Base-by-base conservation (phyloP, 2,113 vertebrate species). In the Maccullochella peelii region DNA sequence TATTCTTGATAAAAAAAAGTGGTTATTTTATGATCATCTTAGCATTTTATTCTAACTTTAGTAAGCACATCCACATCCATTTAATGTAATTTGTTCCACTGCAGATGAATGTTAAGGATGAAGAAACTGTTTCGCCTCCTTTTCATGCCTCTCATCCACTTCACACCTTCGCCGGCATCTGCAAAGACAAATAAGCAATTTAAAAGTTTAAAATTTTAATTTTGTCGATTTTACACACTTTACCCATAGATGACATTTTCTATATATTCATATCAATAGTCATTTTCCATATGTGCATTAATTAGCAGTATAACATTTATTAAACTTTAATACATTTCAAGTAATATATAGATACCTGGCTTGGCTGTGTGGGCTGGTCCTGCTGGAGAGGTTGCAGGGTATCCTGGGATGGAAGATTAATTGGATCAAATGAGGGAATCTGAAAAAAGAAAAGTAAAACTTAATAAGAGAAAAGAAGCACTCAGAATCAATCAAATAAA, bases 351-450 rank as follows among this genome's bases (percentile, higher is more conserved):
- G 2, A 59, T 52, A 93, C 95, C 92, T 94, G 91, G 83, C 83
- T 94, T 78, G 88, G 85, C 79, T 92, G 93, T 15, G 50, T 25
- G 40, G 91, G 89, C 68, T 93, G 91, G 65, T 94, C 92, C 80
- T 91, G 93, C 73, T 88, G 90, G 42, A 88, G 54, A 55, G 82
- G 52, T 38, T 91, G 92, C 75, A 87, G 20, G 10, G 93, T 89
- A 68, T 92, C 91, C 75, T 92, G 91, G 59, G 90, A 84, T 36
- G 91, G 95, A 16, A 82, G 63, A 44, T 87, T 87, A 82, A n/a
- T 36, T 89, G 33, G 77, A 36, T 93, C 91, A 71, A 88, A 91
- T 40, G 83, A 5, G 15, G 88, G 88, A 58, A 86, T 77, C 93
- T 94, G 78, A 33, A 55, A 66, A 70, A 42, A 18, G 16, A 12